Percentiles rank a stretch among this genome's conserved stretches.
phyloP scores from a whole-genome alignment of 1,140 invertebrate species.

The Drosophila albomicans region DNA sequence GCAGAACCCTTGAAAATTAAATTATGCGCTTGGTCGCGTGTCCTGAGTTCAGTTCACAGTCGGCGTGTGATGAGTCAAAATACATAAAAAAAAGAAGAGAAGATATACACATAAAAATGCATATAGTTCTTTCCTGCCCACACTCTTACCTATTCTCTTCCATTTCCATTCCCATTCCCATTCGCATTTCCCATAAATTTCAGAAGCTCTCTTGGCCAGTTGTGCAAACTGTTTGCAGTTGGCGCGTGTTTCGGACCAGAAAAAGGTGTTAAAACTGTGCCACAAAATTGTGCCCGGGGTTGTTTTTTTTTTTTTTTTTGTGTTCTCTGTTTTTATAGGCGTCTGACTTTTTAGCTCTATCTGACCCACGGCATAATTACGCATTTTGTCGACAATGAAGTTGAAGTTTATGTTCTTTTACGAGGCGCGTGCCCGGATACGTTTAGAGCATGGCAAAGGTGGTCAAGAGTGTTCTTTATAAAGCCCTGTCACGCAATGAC shows the following conservation, averaged over 20 bases:
- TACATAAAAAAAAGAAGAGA: slow-evolving; percentile 64
- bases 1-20: slow-evolving; percentile 72
- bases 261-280: slow-evolving; percentile 82
- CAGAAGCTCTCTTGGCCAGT: slow-evolving; percentile 32
- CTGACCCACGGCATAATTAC: slow-evolving; percentile 61
- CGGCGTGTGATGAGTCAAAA: slow-evolving; percentile 72
- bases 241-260: slow-evolving; percentile 61
- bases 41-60: slow-evolving; percentile 51
- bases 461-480: slow-evolving; percentile 55
- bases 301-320: slow-evolving; percentile 50
- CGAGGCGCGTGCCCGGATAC: slow-evolving; percentile 65
- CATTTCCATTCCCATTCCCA: slow-evolving; percentile 16
- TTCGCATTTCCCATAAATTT: slow-evolving; percentile 67
- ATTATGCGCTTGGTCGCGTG: slow-evolving; percentile 79
- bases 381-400: slow-evolving; percentile 81
- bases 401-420: slow-evolving; percentile 81
- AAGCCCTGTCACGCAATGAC: slow-evolving; percentile 56
- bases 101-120: slow-evolving; percentile 55
- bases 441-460: slow-evolving; percentile 45
- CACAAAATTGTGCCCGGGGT: slow-evolving; percentile 74
- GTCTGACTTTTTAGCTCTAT: slow-evolving; percentile 45
- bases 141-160: slow-evolving; percentile 1
- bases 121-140: slow-evolving; percentile 40
- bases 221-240: slow-evolving; percentile 62
- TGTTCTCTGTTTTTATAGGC: slow-evolving; percentile 39